Evolutionary conservation across 92 coral and sea anemone species (phyloP).

Genomic region (Parazoanthus atlanticus): DNA sequence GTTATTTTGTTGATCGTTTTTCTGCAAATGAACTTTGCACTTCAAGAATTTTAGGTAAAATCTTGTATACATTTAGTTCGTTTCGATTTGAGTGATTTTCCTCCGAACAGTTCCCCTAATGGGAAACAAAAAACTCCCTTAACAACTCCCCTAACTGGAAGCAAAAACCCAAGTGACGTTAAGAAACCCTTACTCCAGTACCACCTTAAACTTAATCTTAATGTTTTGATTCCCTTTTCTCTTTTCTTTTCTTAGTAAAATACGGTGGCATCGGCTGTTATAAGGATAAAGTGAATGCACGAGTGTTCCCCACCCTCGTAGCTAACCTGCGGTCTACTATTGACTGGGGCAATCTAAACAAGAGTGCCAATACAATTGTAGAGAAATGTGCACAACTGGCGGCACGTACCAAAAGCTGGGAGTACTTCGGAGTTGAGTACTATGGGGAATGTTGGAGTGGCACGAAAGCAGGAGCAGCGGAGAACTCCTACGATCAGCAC

Average conservation of each 20-base stretch:
- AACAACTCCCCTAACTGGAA: too few species aligned
- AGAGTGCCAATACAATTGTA: constrained; percentile 3
- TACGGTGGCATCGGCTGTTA: constrained; percentile 15
- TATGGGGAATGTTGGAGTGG: constrained; percentile 55
- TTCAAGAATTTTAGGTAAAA: too few species aligned
- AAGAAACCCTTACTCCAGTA: too few species aligned
- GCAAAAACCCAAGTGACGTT: too few species aligned
- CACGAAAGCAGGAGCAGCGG: not conserved
- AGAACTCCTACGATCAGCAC: constrained; percentile 23
- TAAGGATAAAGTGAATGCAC: not conserved
- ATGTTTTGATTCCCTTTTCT: too few species aligned
- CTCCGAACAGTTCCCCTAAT: too few species aligned
- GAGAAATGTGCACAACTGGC: constrained; percentile 33
- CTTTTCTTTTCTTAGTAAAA: not conserved
- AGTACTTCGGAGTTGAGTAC: constrained; percentile 42
- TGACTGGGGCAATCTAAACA: constrained; percentile 11
- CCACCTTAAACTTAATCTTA: too few species aligned
- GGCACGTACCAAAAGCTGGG: constrained; percentile 5
- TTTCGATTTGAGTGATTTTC: too few species aligned
- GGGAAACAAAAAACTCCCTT: too few species aligned
- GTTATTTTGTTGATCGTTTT: too few species aligned
- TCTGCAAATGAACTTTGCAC: too few species aligned
- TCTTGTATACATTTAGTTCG: too few species aligned
- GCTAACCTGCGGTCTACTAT: constrained; percentile 40
- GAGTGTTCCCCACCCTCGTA: constrained; percentile 28